Evolutionary conservation across 92 coral and sea anemone species (phyloP).

Genomic region (Pocillopora meandrina): DNA sequence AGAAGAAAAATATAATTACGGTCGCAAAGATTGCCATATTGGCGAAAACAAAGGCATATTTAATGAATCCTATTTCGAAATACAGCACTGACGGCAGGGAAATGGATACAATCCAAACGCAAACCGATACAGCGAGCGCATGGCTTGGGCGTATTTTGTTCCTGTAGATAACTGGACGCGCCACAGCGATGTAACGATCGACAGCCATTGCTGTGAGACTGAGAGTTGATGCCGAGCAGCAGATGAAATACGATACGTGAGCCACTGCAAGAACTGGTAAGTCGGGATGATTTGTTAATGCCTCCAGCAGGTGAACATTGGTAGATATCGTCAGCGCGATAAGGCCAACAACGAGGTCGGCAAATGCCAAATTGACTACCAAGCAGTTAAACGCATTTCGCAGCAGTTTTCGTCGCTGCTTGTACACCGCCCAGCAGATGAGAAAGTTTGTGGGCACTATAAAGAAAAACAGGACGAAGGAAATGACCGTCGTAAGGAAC

Average conservation of each 20-base stretch:
- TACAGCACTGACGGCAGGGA: slow-evolving; percentile 38
- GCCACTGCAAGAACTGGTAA: slow-evolving; percentile 34
- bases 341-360: slow-evolving; percentile 81
- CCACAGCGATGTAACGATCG: slow-evolving; percentile 75
- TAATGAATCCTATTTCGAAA: slow-evolving; percentile 45
- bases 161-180: slow-evolving; percentile 56
- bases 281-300: slow-evolving; percentile 44
- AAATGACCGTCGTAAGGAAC: slow-evolving; percentile 65
- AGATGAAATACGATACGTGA: slow-evolving; percentile 66
- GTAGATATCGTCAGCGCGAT: slow-evolving; percentile 73
- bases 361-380: slow-evolving; percentile 77
- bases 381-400: slow-evolving; percentile 78
- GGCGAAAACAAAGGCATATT: slow-evolving; percentile 53
- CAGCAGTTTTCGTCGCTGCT: slow-evolving; percentile 67
- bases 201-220: slow-evolving; percentile 74
- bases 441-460: slow-evolving; percentile 75
- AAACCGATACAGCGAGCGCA: slow-evolving; percentile 40
- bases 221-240: slow-evolving; percentile 73
- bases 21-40: slow-evolving; percentile 30
- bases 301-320: slow-evolving; percentile 69
- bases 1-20: not conserved
- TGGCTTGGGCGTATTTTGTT: slow-evolving; percentile 29
- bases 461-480: slow-evolving; percentile 54
- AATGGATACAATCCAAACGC: slow-evolving; percentile 40
- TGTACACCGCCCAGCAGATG: slow-evolving; percentile 69